Evolutionary conservation across 2,113 vertebrate species (phyloP).

Genomic region (Bufo bufo): DNA sequence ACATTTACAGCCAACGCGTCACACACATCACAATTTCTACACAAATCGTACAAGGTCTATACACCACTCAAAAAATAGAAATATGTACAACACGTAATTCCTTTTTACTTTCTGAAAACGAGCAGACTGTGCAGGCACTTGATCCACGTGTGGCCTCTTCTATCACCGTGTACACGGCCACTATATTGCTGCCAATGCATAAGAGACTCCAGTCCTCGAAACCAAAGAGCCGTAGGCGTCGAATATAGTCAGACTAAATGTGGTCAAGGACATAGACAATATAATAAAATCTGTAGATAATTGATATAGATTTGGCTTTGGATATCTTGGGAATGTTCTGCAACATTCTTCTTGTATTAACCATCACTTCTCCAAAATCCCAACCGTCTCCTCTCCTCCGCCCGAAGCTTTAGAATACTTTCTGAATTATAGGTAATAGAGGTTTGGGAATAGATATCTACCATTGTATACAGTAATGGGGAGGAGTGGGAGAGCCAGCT

Average conservation of each 20-base stretch:
- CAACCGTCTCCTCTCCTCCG: not conserved
- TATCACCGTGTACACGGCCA: not conserved
- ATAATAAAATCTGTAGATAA: not conserved
- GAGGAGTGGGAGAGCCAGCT: not conserved
- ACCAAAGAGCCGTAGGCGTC: not conserved
- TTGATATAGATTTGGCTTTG: not conserved
- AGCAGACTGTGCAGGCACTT: constrained; percentile 32
- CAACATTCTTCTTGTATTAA: not conserved
- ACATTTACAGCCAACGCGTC: not conserved
- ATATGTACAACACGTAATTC: constrained; percentile 5
- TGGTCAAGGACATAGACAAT: not conserved
- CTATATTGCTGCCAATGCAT: constrained; percentile 3
- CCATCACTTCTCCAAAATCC: not conserved
- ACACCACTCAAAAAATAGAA: not conserved
- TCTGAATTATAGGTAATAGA: not conserved
- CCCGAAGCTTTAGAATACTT: not conserved
- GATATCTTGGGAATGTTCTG: not conserved
- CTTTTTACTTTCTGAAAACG: constrained; percentile 4
- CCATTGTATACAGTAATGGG: not conserved
- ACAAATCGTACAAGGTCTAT: not conserved
- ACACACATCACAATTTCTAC: constrained; percentile 4
- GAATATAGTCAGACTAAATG: not conserved
- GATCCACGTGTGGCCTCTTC: not conserved
- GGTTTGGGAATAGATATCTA: not conserved
- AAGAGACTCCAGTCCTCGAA: not conserved